Percentiles rank a stretch among this genome's conserved stretches.
phyloP scores from a whole-genome alignment of 2,888 invertebrate species.

The Macrophya annulata region DNA sequence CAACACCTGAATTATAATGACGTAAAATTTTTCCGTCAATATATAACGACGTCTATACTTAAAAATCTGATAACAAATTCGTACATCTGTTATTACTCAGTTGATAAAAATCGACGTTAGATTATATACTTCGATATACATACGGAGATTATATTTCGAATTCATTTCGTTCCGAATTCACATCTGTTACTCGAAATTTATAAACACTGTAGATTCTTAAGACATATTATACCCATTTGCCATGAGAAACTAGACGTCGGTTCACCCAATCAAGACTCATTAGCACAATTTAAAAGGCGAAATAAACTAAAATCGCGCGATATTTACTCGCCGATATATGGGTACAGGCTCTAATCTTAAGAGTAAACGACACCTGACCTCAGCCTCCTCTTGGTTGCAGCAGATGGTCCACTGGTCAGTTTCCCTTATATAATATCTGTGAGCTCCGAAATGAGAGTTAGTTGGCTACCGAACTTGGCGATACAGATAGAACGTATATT shows the following conservation, averaged over 20 bases:
- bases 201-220: background rate
- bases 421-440: conserved; percentile 47
- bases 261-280: conserved; percentile 3
- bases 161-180: background rate
- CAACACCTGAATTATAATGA: background rate
- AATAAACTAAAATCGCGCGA: conserved; percentile 38
- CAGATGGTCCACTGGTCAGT: conserved; percentile 41
- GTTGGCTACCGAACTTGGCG: conserved; percentile 13
- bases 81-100: background rate
- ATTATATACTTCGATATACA: too few species aligned
- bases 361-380: conserved; percentile 52
- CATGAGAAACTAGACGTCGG: background rate
- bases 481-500: background rate
- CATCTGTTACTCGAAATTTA: background rate
- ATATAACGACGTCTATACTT: background rate
- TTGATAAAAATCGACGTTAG: background rate
- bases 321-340: background rate
- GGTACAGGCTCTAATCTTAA: conserved; percentile 28
- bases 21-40: background rate
- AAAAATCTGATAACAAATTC: conserved; percentile 1
- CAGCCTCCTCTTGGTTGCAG: conserved; percentile 24
- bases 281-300: conserved; percentile 9
- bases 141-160: too few species aligned
- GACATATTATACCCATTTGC: background rate
- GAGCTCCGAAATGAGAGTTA: conserved; percentile 31